Base-by-base conservation (phyloP, 2,888 invertebrate genomes). In the Nematopogon swammerdamellus region DNA sequence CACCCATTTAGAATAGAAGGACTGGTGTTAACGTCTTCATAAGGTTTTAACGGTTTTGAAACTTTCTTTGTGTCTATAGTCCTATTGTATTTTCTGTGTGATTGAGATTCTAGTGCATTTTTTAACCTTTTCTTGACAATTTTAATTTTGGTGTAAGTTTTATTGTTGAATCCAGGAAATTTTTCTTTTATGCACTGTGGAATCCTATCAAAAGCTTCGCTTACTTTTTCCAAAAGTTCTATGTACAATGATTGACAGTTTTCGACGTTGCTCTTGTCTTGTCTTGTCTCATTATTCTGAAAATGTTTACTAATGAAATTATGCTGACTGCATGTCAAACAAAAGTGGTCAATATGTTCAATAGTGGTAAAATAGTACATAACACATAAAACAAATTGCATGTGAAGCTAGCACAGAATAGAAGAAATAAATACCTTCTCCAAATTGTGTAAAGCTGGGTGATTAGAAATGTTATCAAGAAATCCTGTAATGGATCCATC, bases 211-310 rank as follows among this genome's bases (percentile, higher is more conserved):
- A 88, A 81, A 0, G 86, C 83, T 18, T 67, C 68, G 53, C 77
- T 82, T 58, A 85, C 82, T 66, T 84, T 87, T 58, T 88, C 86
- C 58, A 87, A 65, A 42, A 88, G 61, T 57, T 85, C 80, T 54
- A 82, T 70, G 55, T 87, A 84, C 53, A 83, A 72, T 48, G 70
- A 67, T 63, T 81, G 83, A 49, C 72, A 76, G 50, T 65, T 58
- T 17, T 72, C 68, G 51, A 58, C 59, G 14, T 36, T 36, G n/a
- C n/a, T 36, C 11, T 36, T 36, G 36, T 14, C 11, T n/a, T n/a
- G n/a, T n/a, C n/a, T n/a, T n/a, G n/a, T n/a, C n/a, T n/a, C n/a
- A n/a, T n/a, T 14, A 14, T 36, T 14, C 36, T 36, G 36, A 36
- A 36, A 36, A 36, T 36, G 10, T 6, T 25, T 6, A 25, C 5